Conservation (phyloP, 2,888 invertebrate species). For the Lissocephala sabroskyi region DNA sequence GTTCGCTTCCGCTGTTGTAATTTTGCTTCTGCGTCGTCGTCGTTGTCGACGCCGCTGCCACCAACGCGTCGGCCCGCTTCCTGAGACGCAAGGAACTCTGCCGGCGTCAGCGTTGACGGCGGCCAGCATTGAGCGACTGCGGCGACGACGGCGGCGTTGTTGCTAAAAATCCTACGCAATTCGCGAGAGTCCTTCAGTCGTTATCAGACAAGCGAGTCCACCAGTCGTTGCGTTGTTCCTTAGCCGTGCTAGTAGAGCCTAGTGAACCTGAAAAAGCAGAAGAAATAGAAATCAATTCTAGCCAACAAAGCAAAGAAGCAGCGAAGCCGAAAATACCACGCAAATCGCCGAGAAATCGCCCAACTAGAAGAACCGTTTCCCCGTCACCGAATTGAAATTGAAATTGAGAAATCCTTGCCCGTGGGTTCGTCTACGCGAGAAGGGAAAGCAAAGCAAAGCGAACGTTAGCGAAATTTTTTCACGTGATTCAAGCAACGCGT, state of each 20-base stretch:
- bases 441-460: no score
- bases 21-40: slow-evolving; percentile 46
- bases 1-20: slow-evolving; percentile 59
- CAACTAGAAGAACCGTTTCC: no score
- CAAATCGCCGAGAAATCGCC: no score
- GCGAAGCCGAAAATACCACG: neutral
- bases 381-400: no score
- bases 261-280: slow-evolving; percentile 38
- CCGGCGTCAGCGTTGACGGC: slow-evolving; percentile 10
- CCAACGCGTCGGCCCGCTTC: neutral
- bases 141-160: slow-evolving; percentile 28
- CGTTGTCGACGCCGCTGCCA: neutral
- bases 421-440: no score
- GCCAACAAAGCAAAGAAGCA: slow-evolving; percentile 22
- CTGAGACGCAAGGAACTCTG: slow-evolving; percentile 14
- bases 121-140: slow-evolving; percentile 25
- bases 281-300: slow-evolving; percentile 23
- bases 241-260: slow-evolving; percentile 70
- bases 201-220: slow-evolving; percentile 72
- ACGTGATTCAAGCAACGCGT: slow-evolving; percentile 57
- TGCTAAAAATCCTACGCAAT: slow-evolving; percentile 66
- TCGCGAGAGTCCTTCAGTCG: slow-evolving; percentile 70
- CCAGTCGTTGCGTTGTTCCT: slow-evolving; percentile 72
- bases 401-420: no score
- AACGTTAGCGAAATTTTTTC: slow-evolving; percentile 25